Conservation (phyloP, 1,140 invertebrate genomes). For the Apolygus lucorum region DNA sequence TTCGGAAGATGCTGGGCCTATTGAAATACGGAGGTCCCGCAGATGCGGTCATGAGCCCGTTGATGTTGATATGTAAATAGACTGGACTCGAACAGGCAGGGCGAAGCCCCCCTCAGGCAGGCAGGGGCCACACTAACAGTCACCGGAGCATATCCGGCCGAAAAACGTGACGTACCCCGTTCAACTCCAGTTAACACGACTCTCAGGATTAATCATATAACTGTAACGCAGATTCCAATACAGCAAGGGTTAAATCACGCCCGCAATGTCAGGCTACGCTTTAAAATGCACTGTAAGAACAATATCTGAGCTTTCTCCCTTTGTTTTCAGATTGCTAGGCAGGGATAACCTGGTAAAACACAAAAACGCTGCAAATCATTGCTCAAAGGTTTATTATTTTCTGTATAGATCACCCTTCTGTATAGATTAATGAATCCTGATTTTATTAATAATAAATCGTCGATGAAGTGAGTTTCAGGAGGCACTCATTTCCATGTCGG, state of each 20-base stretch:
- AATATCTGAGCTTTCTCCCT: not conserved
- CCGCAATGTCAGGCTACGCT: not conserved
- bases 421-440: not conserved
- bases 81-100: not conserved
- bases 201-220: not conserved
- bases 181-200: slow-evolving; percentile 10
- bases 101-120: not conserved
- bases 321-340: not conserved
- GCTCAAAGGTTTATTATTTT: too few species aligned
- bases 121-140: not conserved
- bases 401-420: not conserved
- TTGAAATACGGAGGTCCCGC: too few species aligned
- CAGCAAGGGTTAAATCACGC: not conserved
- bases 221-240: not conserved
- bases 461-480: too few species aligned
- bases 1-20: too few species aligned
- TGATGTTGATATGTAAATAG: slow-evolving; percentile 7
- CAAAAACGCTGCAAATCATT: too few species aligned
- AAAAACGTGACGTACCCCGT: slow-evolving; percentile 4
- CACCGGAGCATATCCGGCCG: slow-evolving; percentile 8
- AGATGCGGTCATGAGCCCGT: slow-evolving; percentile 5
- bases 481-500: too few species aligned
- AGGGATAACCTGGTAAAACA: too few species aligned
- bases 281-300: not conserved
- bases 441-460: not conserved